A percentile compares a stretch with the other conserved stretches of the same genome.
These are phyloP conservation scores for Leptodactylus fallax DNA, from an alignment of 2,797 vertebrate species.

Conservation along the genomic window DNA sequence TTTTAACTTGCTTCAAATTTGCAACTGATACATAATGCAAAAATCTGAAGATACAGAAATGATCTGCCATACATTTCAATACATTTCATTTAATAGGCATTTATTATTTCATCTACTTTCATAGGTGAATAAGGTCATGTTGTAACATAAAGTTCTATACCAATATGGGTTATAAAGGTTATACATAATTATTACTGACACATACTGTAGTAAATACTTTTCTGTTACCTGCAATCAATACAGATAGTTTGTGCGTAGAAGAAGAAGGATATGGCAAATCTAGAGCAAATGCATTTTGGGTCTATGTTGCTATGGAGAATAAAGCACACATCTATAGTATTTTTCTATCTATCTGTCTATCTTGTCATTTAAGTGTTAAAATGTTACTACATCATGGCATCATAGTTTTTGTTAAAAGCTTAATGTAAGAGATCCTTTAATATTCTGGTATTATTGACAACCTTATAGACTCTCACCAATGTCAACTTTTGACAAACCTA, in stretches of 20 bases:
- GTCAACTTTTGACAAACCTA: too few species aligned
- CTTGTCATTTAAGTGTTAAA: too few species aligned
- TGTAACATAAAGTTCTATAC: slow-evolving; percentile 1
- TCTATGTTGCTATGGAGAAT: too few species aligned
- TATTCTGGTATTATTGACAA: too few species aligned
- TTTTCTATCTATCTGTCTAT: too few species aligned
- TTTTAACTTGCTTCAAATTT: slow-evolving; percentile 51
- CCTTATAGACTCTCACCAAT: too few species aligned
- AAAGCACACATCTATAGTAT: too few species aligned
- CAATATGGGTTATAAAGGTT: not conserved
- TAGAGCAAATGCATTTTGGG: not conserved
- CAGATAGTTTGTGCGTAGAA: not conserved
- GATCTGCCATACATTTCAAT: slow-evolving; percentile 25
- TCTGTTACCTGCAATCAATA: not conserved
- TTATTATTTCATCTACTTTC: not conserved
- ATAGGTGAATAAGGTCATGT: slow-evolving; percentile 8
- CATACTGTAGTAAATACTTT: not conserved
- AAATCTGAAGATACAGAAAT: slow-evolving; percentile 24
- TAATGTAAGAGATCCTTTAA: too few species aligned
- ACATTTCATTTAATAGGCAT: slow-evolving; percentile 11
- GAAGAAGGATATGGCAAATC: not conserved
- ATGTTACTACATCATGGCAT: too few species aligned
- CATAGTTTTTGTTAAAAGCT: too few species aligned
- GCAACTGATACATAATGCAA: slow-evolving; percentile 44
- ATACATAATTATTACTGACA: not conserved